Base-by-base conservation (phyloP, 2,888 invertebrate genomes). In the Elgonia sp. region DNA sequence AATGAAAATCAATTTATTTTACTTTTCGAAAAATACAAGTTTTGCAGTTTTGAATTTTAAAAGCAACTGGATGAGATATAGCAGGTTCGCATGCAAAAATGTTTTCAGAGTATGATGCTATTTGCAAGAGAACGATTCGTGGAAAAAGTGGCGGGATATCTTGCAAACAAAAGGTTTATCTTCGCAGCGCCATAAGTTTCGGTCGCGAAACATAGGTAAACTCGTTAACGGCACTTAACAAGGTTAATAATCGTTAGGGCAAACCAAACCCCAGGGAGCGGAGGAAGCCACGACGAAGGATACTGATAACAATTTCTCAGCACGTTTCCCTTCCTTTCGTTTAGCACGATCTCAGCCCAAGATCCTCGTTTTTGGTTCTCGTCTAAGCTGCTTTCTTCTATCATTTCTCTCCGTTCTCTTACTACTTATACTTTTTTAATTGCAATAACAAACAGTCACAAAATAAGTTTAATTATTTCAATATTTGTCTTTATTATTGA, bases 201-300 rank as follows among this genome's bases (percentile, higher is more conserved):
- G 67, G 82, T 77, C 73, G 86, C 83, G 88, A 84, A 88, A 88
- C 88, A 86, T 88, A 85, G 86, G 88, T 88, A 88, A 88, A 88
- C 88, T 88, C 86, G 89, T 89, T 89, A 89, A 86, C 89, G 89
- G 86, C 89, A 89, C 84, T 86, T 89, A 89, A 89, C 86, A 88
- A 88, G 88, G 88, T 88, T 88, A 86, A 88, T 88, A 88, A 88
- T 88, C 88, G 88, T 88, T 88, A 86, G 86, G 67, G 86, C 88
- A 86, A 88, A 86, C 86, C 86, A 86, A 86, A 88, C 86, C 86
- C 86, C 80, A 86, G 88, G 88, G 88, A 85, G 67, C 88, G 39
- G 79, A 76, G 82, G 85, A 88, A 88, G 82, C 88, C 81, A 73
- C 81, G 83, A 69, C 82, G 85, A 77, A 88, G 84, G 85, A 88